These are phyloP conservation scores for Sycophila texana DNA, from an alignment of 2,888 invertebrate species.

Conservation along the genomic window DNA sequence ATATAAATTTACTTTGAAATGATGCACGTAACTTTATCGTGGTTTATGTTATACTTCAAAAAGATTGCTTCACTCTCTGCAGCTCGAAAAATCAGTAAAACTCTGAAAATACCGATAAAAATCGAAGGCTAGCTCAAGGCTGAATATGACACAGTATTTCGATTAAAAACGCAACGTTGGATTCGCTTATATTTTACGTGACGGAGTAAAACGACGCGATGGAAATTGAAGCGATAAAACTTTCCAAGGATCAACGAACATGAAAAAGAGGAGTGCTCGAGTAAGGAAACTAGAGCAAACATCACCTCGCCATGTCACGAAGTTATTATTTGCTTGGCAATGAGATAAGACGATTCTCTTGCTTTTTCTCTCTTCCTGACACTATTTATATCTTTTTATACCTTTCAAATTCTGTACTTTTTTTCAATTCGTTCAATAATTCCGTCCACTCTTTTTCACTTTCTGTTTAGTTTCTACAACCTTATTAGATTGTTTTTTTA, in stretches of 20 bases:
- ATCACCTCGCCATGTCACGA: constrained; percentile 65
- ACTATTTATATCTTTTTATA: constrained; percentile 21
- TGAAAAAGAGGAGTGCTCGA: constrained; percentile 65
- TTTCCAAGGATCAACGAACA: constrained; percentile 60
- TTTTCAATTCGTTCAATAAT: too few relatives aligned
- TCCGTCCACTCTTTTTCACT: too few relatives aligned
- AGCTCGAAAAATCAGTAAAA: too few relatives aligned
- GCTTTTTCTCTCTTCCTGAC: constrained; percentile 37
- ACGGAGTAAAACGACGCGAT: neutral
- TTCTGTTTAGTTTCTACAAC: too few relatives aligned
- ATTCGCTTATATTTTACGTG: constrained; percentile 8
- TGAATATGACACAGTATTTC: neutral
- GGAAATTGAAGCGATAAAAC: constrained; percentile 23
- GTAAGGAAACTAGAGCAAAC: constrained; percentile 73
- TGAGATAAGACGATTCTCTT: constrained; percentile 70
- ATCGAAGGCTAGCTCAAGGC: neutral
- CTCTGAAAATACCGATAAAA: neutral
- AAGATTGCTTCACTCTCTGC: too few relatives aligned
- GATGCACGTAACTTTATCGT: too few relatives aligned
- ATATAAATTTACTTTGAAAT: neutral
- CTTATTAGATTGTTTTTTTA: too few relatives aligned
- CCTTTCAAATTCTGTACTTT: constrained; percentile 1
- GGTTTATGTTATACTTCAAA: too few relatives aligned
- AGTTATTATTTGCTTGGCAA: constrained; percentile 68
- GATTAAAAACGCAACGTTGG: neutral